These are phyloP conservation scores for Momotus momota DNA, from an alignment of 2,797 vertebrate species.

Conservation along the genomic window DNA sequence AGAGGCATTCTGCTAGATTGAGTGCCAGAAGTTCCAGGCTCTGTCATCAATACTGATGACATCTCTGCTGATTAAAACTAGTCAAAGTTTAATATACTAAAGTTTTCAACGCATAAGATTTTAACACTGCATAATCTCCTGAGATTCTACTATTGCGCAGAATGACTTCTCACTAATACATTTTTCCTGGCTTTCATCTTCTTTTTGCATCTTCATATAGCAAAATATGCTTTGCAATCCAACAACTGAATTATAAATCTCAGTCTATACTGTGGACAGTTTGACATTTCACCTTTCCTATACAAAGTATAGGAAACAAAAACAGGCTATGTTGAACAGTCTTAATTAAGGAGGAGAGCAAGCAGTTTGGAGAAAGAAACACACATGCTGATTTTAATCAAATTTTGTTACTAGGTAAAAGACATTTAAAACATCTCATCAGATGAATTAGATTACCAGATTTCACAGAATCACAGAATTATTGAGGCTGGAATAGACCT, in stretches of 20 bases:
- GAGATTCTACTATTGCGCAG: background rate
- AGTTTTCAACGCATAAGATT: background rate
- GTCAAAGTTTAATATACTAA: background rate
- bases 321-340: background rate
- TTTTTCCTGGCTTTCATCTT: background rate
- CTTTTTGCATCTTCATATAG: background rate
- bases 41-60: background rate
- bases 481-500: too few species aligned
- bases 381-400: slow-evolving; percentile 35
- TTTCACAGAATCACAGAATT: background rate
- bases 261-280: background rate
- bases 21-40: background rate
- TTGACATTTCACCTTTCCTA: background rate
- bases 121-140: background rate
- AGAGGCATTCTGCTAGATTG: background rate
- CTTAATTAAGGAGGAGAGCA: background rate
- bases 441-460: background rate
- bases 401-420: slow-evolving; percentile 34
- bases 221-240: background rate
- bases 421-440: slow-evolving; percentile 17
- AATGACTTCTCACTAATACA: background rate
- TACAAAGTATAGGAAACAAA: too few species aligned
- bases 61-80: background rate
- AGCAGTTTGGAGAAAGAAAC: background rate
- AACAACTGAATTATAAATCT: background rate